Base-by-base conservation (phyloP, 2,797 vertebrate genomes). In the Cyclopterus lumpus region DNA sequence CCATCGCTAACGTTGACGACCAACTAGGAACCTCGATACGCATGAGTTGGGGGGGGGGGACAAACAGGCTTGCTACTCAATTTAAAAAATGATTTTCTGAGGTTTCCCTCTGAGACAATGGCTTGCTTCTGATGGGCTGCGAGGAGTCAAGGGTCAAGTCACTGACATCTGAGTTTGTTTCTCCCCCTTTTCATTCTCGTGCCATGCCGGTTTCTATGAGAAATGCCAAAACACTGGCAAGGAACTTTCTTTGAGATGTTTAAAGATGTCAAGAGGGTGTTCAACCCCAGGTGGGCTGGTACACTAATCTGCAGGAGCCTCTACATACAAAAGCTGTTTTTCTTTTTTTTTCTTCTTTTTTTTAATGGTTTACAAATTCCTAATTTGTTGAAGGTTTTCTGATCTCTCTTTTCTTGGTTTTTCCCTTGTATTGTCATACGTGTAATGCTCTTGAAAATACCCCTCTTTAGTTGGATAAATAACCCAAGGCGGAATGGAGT, bases 391-490 rank as follows among this genome's bases (percentile, higher is more conserved):
- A 73, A 87, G 79, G 67, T 75, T 85, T 82, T 65, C 75, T 84
- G 67, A 86, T 81, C 82, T 84, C 73, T 71, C 75, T 79, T 89
- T 91, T 87, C 66, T 80, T 62, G 62, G 46, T 61, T 78, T 84
- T 76, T 59, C 77, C 76, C 75, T 81, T 58, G 57, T 75, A 86
- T 88, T 91, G 84, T 92, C 75, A 88, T 42, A 46, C 72, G n/a
- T 59, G 55, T 84, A 77, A 87, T 85, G 72, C 77, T 77, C 69
- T 82, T 89, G 77, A 93, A 87, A 90, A 86, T 76, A 83, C 80
- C 75, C 14, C 81, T 83, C 85, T 80, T 77, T 90, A 67, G 79
- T 68, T 91, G 87, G 90, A 92, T 93, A 93, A 94, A 94, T 89
- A 93, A 89, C 89, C 86, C 72, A 73, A 58, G 85, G 89, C 81